Base-by-base conservation (phyloP, 2,113 vertebrate species). In the Lipophrys pholis region DNA sequence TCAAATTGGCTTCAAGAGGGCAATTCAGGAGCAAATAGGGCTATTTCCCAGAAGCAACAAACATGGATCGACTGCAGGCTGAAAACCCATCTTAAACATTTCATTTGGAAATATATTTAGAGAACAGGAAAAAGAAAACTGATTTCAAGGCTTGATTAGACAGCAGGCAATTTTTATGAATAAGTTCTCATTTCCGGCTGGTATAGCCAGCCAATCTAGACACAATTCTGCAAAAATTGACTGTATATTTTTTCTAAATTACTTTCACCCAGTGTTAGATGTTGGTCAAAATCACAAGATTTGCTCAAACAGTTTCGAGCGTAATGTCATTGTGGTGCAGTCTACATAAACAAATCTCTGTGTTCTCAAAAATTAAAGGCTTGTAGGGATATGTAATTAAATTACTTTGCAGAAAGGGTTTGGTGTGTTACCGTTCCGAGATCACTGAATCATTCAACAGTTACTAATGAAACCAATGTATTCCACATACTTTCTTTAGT, bases 1-100 rank as follows among this genome's bases (percentile, higher is more conserved):
- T 82, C 62, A 87, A 90, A 92, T 82, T 86, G 84, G 77, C 76
- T 87, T 45, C 83, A 84, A 84, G 69, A 80, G 73, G 72, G 59
- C 86, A 85, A 76, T 87, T 88, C 75, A 48, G 67, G 81, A 88
- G 64, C 55, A 84, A 78, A 86, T 77, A 66, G 78, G 21, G 71
- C 76, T 67, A 75, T 85, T 88, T 87, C 69, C 65, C 50, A 45
- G 11, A 46, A 48, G 77, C 53, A 69, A 77, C 69, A 63, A 80
- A 78, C 54, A 73, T 7, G 39, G 16, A 68, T 43, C 21, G 65
- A 72, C 75, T 59, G 48, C 48, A 66, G 64, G 39, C 42, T 39
- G 15, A 64, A 55, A 82, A 76, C 30, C 39, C 21, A 5, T 54
- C 8, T 30, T 30, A 45, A 56, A 35, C 17, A 35, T 73, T 80